Percentiles rank a stretch among this genome's conserved stretches.
These are phyloP conservation scores for Anolis apletophallus DNA, from an alignment of 2,797 vertebrate species.

Conservation along the genomic window DNA sequence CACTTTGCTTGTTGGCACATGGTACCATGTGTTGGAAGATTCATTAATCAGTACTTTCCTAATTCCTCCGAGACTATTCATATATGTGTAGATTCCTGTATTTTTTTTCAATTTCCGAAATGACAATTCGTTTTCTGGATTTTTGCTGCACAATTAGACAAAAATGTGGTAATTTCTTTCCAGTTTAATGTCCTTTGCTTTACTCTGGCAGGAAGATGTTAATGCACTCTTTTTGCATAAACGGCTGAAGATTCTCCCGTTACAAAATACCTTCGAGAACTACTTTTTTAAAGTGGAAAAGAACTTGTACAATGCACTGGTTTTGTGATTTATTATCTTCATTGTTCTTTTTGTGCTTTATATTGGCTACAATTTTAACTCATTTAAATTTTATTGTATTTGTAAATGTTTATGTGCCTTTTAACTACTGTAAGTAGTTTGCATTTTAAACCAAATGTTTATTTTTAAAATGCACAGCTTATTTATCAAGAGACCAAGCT, in stretches of 20 bases:
- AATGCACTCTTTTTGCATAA: neutral
- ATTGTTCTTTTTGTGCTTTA: no score
- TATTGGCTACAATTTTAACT: neutral
- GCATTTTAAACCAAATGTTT: neutral
- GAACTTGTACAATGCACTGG: no score
- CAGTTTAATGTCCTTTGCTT: neutral
- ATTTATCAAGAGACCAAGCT: no score
- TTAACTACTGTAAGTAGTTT: no score
- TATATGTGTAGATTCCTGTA: neutral
- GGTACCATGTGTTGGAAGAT: neutral
- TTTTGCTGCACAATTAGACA: neutral
- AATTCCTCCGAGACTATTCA: neutral
- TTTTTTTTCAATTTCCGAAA: neutral
- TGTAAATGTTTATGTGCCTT: no score
- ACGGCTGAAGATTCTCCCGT: no score
- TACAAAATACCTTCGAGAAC: no score
- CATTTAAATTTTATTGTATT: neutral
- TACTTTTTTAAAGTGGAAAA: no score
- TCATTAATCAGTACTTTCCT: neutral
- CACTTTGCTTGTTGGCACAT: neutral
- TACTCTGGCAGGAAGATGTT: neutral
- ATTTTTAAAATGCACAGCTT: neutral
- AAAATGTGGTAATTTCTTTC: neutral
- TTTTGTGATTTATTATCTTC: no score
- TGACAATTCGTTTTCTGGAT: no score